phyloP scores from a whole-genome alignment of 23 tunicate species.

The Styela clava region DNA sequence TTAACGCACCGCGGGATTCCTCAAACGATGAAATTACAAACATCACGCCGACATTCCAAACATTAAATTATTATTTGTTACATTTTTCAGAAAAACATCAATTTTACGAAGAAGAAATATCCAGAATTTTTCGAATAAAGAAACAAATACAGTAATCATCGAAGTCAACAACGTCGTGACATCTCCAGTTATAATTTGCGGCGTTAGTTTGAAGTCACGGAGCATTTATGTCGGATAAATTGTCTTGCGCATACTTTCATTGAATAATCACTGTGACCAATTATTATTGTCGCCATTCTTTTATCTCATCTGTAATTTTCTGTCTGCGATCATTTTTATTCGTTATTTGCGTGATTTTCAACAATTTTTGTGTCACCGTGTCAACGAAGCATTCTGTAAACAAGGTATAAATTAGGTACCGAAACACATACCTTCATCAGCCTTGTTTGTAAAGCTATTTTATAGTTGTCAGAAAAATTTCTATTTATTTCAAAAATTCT shows the following conservation, averaged over 20 bases:
- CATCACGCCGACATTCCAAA: too few species aligned
- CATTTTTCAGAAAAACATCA: too few species aligned
- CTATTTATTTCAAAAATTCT: too few species aligned
- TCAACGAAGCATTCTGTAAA: too few species aligned
- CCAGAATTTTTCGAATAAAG: too few species aligned
- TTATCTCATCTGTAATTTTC: neutral
- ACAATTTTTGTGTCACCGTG: neutral
- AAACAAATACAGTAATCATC: neutral
- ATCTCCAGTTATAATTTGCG: neutral
- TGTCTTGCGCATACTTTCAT: neutral
- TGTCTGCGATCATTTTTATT: neutral
- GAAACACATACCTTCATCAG: too few species aligned
- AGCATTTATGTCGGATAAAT: neutral
- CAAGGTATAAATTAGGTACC: too few species aligned
- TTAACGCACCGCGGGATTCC: neutral
- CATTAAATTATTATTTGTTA: too few species aligned
- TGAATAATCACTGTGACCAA: neutral
- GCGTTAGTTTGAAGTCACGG: neutral
- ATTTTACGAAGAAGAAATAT: too few species aligned
- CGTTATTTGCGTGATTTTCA: neutral
- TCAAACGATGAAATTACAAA: too few species aligned
- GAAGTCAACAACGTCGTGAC: neutral
- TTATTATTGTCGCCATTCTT: neutral
- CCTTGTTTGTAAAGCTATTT: too few species aligned
- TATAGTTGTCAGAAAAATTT: too few species aligned